These are phyloP conservation scores for Argentina silus DNA, from an alignment of 2,797 vertebrate species.

Conservation along the genomic window DNA sequence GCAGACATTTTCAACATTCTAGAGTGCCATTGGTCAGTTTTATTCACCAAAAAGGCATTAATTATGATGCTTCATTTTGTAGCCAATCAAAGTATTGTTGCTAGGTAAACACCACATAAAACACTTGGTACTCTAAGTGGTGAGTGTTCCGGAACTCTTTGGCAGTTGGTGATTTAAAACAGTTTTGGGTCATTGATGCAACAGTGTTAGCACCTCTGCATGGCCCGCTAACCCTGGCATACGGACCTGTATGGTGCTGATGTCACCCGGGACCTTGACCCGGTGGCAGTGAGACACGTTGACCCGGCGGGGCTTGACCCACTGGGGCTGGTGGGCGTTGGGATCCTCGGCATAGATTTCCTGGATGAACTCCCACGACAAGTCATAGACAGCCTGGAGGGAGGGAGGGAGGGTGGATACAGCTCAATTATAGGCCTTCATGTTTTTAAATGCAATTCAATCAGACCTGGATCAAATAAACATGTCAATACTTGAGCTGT, in stretches of 20 bases:
- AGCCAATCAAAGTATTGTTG: too few relatives aligned
- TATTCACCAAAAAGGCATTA: too few relatives aligned
- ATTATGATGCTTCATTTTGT: too few relatives aligned
- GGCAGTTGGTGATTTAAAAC: too few relatives aligned
- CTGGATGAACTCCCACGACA: conserved; percentile 93
- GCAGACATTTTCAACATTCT: too few relatives aligned
- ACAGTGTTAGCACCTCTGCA: neutral
- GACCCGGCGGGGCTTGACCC: conserved; percentile 90
- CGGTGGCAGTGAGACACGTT: conserved; percentile 84
- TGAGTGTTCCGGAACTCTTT: too few relatives aligned
- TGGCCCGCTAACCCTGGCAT: neutral
- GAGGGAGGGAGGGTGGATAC: neutral
- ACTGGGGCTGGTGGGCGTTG: conserved; percentile 86
- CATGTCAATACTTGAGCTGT: too few relatives aligned
- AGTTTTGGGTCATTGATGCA: neutral
- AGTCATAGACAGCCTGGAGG: conserved; percentile 89
- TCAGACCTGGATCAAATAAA: too few relatives aligned
- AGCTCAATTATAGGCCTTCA: neutral
- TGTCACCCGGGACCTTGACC: conserved; percentile 84
- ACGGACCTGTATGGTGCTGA: conserved; percentile 88
- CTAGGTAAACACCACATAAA: too few relatives aligned
- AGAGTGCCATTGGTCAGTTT: too few relatives aligned
- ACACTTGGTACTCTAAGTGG: too few relatives aligned
- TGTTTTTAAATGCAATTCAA: neutral
- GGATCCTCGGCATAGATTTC: conserved; percentile 94